Evolutionary conservation across 2,888 invertebrate species (phyloP), one percentile per base, ranked within the genome.

Genomic region (Phalera bucephala): DNA sequence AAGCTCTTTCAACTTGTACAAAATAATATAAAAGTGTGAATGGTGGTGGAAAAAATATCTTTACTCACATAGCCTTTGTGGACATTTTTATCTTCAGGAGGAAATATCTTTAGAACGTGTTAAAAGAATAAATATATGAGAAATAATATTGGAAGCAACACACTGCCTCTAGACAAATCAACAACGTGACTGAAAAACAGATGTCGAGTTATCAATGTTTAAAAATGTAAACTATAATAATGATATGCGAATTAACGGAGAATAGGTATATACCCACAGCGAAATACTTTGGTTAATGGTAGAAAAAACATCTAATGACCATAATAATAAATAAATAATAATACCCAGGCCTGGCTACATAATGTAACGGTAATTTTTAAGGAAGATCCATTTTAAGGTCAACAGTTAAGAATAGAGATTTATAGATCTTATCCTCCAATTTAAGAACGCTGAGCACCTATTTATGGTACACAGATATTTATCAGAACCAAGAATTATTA

Each of bases 31-130:
- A n/a, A n/a, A n/a, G n/a, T n/a, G n/a, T n/a, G n/a, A n/a, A n/a
- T n/a, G n/a, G n/a, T n/a, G n/a, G n/a, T n/a, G n/a, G n/a, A n/a
- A n/a, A n/a, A n/a, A n/a, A n/a, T n/a, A n/a, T n/a, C n/a, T n/a
- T n/a, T 56, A 76, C 75, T 76, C 54, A 78, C 77, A 66, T 48
- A 36, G 65, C 50, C 45, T 73, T 69, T 38, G 74, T 59, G 53
- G 63, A 68, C 77, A 78, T 78, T 48, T 51, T 62, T 31, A 20
- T 2, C 17, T 17, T 3, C 17, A 17, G n/a, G n/a, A 55, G 31
- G 26, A 38, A 28, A 31, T 19, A 43, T 33, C 38, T 33, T 45
- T 45, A 40, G 35, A 33, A 54, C 47, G 50, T 57, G 51, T 51
- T 46, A 52, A 63, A 49, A 44, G 46, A 40, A 44, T 54, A 64